Evolutionary conservation across 2,113 vertebrate genomes (phyloP), one percentile per base, ranked within the genome.

Genomic region (rabbit (Oryctolagus cuniculus)): DNA sequence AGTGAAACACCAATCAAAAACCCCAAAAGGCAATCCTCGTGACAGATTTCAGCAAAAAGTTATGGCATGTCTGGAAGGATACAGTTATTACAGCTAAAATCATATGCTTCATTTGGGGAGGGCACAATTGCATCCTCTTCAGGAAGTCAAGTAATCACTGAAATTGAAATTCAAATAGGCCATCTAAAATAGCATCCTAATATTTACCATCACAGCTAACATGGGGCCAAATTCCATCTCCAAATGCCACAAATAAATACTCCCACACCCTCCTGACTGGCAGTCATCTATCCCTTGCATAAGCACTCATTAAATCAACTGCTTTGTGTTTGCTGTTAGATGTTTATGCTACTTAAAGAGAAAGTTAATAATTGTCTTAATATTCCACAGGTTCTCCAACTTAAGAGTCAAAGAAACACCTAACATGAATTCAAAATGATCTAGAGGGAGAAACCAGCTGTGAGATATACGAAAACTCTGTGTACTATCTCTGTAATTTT

Each of bases 371-470:
- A 77, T 80, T n/a, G 5, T 74, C 27, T 83, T 24, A 92, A 83
- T 63, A 29, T 67, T 19, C 15, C 34, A 29, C 0, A 72, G 44
- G 72, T 66, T 89, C n/a, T 94, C 86, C 77, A 94, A 95, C n/a
- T 21, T 36, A 3, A 90, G n/a, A 80, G 34, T 74, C 74, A 72
- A 95, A n/a, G 15, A 77, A 96, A 19, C 44, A 89, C 29, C 19
- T 77, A 87, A 79, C 31, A 85, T 29, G 44, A 94, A 89, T 12
- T 70, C 44, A 93, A 82, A 89, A 92, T 72, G 6, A 79, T 79
- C 36, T 79, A 90, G 16, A 90, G n/a, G 36, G 11, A 25, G 25
- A 93, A 92, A 93, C 38, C 44, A 10, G 9, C 2, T 75, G 10
- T 51, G 4, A 34, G 9, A 72, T 73, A 95, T 15, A 89, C 7